Base-by-base conservation (phyloP, 1,140 invertebrate genomes). In the Forficula auricularia region DNA sequence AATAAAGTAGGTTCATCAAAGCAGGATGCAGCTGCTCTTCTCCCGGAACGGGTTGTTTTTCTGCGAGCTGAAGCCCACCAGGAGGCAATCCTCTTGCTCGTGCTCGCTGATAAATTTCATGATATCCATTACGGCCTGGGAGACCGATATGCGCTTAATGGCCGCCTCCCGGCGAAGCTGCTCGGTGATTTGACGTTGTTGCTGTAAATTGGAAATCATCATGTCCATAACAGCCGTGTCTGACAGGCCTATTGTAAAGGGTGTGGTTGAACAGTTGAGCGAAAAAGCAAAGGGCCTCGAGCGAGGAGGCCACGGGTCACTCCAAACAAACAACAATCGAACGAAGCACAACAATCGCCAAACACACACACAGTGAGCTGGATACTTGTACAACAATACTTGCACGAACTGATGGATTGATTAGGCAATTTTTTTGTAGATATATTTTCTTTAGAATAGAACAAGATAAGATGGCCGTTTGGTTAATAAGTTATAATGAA, bases 1-100 rank as follows among this genome's bases (percentile, higher is more conserved):
- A 15, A 6, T 27, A 6, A 6, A 27, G 10, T 10, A 27, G 4
- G n/a, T 48, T 27, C 10, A 27, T 75, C 79, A 91, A 49, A 91
- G 70, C 54, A 92, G 67, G 43, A 71, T 72, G 66, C 90, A 96
- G 35, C 84, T 83, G 52, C 82, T 90, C 64, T 95, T 95, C 64
- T 97, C 91, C 54, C 90, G 77, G 73, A 95, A 97, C 20, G 92
- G 91, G 68, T 97, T 97, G 7, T 91, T 86, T 61, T 91, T 91
- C 59, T 95, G 90, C 46, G 83, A 89, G 42, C 86, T 82, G 63
- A 97, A 95, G 3, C 90, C 91, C 54, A 90, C 80, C 43, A 96
- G 72, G n/a, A 96, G 74, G 56, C 82, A 92, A 66, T 97, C 91
- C 57, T 94, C 88, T 53, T 87, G 82, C 58, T 90, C 78, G 54